Percentiles rank a stretch among this genome's conserved stretches.
These are phyloP conservation scores for Dicranocentrus wangi DNA, from an alignment of 2,888 invertebrate genomes.

Conservation along the genomic window DNA sequence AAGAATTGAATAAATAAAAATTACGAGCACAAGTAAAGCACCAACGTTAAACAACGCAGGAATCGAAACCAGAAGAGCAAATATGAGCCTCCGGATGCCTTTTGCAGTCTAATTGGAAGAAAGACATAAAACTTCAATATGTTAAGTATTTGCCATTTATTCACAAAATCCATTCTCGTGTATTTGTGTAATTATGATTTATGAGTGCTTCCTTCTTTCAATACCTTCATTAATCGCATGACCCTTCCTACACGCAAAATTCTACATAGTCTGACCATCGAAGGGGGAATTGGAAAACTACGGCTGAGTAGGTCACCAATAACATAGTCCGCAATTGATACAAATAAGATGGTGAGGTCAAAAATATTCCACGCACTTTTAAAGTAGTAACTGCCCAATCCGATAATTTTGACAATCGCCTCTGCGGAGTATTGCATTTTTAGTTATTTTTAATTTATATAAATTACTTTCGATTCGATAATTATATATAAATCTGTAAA, in stretches of 20 bases:
- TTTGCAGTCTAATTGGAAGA: conserved; percentile 82
- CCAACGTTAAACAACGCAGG: conserved; percentile 97
- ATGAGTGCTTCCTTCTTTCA: not conserved
- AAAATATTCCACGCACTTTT: conserved; percentile 97
- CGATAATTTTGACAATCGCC: conserved; percentile 94
- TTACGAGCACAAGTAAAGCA: conserved; percentile 90
- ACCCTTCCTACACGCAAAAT: conserved; percentile 98
- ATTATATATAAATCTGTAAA: not conserved
- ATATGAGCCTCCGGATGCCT: conserved; percentile 94
- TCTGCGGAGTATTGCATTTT: conserved; percentile 79
- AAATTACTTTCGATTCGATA: not conserved
- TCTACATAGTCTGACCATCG: conserved; percentile 95
- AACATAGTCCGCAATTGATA: conserved; percentile 80
- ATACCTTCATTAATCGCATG: conserved; percentile 94
- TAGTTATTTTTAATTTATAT: not conserved
- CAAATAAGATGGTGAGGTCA: conserved; percentile 92
- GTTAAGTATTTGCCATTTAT: no score
- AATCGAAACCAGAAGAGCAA: conserved; percentile 93
- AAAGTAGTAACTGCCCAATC: conserved; percentile 94
- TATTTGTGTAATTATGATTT: no score
- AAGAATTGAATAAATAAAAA: conserved; percentile 85
- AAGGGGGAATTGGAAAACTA: conserved; percentile 94
- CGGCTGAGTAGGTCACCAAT: conserved; percentile 89
- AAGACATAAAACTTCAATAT: not conserved
- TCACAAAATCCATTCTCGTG: no score